Evolutionary conservation across 2,797 vertebrate genomes (phyloP).

Genomic region (Schizopygopsis malacanthus): DNA sequence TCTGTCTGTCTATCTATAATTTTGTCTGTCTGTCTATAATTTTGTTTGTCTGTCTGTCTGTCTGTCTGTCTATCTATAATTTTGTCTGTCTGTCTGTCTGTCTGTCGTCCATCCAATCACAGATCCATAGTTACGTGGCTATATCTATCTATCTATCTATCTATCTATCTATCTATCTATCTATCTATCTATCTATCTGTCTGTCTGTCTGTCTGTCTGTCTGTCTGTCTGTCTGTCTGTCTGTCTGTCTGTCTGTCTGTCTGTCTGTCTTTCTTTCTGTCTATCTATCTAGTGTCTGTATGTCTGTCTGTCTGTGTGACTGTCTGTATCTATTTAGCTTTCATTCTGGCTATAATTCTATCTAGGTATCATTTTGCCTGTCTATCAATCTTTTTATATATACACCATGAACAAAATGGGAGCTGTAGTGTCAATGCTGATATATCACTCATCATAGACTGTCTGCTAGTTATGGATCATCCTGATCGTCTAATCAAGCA

Average conservation of each 20-base stretch:
- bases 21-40: too few relatives aligned
- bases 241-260: neutral
- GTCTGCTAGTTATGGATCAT: constrained; percentile 22
- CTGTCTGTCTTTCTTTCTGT: neutral
- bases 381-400: neutral
- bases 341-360: neutral
- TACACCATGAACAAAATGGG: neutral
- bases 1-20: neutral
- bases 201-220: neutral
- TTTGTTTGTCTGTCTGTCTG: too few relatives aligned
- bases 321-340: too few relatives aligned
- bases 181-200: neutral
- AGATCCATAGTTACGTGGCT: too few relatives aligned
- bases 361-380: neutral
- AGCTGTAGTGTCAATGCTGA: constrained; percentile 10
- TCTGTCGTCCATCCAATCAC: too few relatives aligned
- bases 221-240: neutral
- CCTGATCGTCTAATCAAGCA: constrained; percentile 45
- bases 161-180: too few relatives aligned
- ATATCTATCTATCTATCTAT: neutral
- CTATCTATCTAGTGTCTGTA: neutral
- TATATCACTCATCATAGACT: constrained; percentile 22
- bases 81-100: too few relatives aligned
- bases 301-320: neutral
- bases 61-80: too few relatives aligned